Evolutionary conservation across 2,113 vertebrate species (phyloP).

Genomic region (Bos javanicus): DNA sequence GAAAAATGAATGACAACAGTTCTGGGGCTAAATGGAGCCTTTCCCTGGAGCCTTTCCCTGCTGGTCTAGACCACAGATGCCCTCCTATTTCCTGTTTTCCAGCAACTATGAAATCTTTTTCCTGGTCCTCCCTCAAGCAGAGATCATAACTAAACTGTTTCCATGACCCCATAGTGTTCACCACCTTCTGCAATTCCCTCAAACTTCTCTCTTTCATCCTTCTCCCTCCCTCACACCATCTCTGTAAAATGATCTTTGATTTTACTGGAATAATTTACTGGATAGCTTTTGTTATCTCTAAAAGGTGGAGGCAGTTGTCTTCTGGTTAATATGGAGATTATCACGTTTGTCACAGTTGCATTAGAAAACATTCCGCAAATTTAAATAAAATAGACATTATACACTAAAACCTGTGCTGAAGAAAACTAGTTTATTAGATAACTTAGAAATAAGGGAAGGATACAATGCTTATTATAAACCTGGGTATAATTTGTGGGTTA

Average conservation of each 20-base stretch:
- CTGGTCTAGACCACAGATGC: not conserved
- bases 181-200: not conserved
- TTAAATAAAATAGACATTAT: not conserved
- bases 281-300: not conserved
- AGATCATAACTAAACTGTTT: not conserved
- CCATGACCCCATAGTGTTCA: not conserved
- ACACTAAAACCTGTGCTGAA: not conserved
- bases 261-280: not conserved
- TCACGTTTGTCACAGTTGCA: not conserved
- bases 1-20: not conserved
- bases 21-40: not conserved
- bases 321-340: not conserved
- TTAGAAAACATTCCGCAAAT: not conserved
- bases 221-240: not conserved
- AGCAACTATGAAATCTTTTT: not conserved
- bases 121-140: not conserved
- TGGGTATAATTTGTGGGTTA: not conserved
- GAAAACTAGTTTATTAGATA: not conserved
- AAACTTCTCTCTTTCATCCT: not conserved
- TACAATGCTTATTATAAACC: not conserved
- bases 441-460: not conserved
- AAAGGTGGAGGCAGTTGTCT: not conserved
- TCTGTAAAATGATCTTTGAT: not conserved
- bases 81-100: not conserved
- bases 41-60: not conserved